These are phyloP conservation scores for Alethe castanea DNA, from an alignment of 2,113 vertebrate species.

Conservation along the genomic window DNA sequence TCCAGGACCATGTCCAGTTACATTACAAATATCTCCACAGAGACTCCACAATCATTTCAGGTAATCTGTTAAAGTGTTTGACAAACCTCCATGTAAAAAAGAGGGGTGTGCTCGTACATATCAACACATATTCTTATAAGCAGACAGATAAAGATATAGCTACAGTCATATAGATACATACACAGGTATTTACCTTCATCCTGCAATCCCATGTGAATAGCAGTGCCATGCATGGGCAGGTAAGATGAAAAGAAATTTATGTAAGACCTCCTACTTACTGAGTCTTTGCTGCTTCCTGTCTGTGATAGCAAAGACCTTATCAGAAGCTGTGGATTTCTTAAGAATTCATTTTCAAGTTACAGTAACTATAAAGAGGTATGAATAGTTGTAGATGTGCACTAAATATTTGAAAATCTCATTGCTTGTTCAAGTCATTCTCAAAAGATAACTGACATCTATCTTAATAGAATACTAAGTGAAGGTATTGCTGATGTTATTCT, in stretches of 20 bases:
- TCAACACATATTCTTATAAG: fast-evolving
- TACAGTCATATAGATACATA: not conserved
- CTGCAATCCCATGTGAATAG: not conserved
- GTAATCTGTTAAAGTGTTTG: not conserved
- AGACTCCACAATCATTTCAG: not conserved
- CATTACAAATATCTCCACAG: not conserved
- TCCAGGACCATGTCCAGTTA: not conserved
- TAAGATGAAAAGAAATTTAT: not conserved
- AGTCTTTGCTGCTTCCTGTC: not conserved
- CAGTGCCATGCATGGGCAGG: not conserved
- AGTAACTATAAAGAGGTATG: not conserved
- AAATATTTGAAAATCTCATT: not conserved
- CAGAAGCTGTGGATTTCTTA: not conserved
- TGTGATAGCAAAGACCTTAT: not conserved
- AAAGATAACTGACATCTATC: not conserved
- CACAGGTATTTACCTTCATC: not conserved
- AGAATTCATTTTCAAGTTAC: not conserved
- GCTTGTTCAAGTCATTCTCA: not conserved
- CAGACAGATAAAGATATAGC: not conserved
- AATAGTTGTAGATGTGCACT: not conserved
- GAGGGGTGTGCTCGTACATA: fast-evolving
- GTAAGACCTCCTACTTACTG: not conserved
- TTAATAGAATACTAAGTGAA: not conserved
- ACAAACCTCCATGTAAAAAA: not conserved
- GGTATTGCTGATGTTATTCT: not conserved